Conservation (phyloP, 1,140 invertebrate species). For the Bombus turneri region DNA sequence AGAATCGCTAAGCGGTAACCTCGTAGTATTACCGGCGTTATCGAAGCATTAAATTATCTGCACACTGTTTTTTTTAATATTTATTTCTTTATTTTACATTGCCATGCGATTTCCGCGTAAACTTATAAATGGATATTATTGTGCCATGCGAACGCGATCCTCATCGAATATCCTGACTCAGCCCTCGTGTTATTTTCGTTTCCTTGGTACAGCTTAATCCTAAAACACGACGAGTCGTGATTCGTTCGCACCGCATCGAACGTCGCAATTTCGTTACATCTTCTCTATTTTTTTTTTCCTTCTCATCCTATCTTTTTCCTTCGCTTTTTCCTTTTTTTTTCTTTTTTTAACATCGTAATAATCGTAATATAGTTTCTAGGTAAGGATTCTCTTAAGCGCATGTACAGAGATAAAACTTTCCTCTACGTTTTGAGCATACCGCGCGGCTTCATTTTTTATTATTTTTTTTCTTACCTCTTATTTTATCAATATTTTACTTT, state of each 20-base stretch:
- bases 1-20: not conserved
- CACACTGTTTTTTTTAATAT: conserved; percentile 1
- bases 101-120: not conserved
- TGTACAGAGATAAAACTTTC: conserved; percentile 67
- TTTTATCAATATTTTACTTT: conserved; percentile 10
- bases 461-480: conserved; percentile 9
- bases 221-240: conserved; percentile 44
- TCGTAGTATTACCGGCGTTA: not conserved
- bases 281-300: not conserved
- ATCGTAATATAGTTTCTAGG: conserved; percentile 58
- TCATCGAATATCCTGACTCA: not conserved
- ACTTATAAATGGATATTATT: conserved; percentile 14
- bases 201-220: conserved; percentile 30
- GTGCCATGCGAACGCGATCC: conserved; percentile 31
- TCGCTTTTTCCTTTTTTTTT: not conserved
- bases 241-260: conserved; percentile 43
- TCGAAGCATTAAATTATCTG: not conserved
- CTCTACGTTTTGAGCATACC: conserved; percentile 78
- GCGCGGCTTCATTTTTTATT: conserved; percentile 70
- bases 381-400: conserved; percentile 62
- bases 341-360: conserved; percentile 49
- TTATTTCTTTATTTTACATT: conserved; percentile 26
- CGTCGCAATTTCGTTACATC: conserved; percentile 21
- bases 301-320: not conserved
- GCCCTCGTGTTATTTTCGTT: not conserved